Conservation (phyloP, 1,140 invertebrate species). For the Zaprionus kolodkinae region DNA sequence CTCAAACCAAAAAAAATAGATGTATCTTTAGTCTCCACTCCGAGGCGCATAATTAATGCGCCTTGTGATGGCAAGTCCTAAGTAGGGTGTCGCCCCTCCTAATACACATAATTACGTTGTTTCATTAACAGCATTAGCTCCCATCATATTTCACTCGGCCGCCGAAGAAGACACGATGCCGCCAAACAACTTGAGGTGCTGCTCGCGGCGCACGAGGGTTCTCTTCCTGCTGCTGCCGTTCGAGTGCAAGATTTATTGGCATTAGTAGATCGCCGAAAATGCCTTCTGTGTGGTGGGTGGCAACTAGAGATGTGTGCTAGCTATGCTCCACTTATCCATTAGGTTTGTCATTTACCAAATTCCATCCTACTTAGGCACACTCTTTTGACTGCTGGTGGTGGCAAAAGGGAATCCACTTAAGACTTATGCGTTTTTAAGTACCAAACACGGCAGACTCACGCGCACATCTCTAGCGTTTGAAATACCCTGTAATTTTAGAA, state of each 20-base stretch:
- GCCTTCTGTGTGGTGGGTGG: conserved; percentile 60
- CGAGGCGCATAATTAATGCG: conserved; percentile 73
- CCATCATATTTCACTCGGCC: conserved; percentile 75
- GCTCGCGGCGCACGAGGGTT: not conserved
- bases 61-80: conserved; percentile 49
- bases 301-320: conserved; percentile 51
- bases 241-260: conserved; percentile 69
- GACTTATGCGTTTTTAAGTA: conserved; percentile 11
- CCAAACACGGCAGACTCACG: conserved; percentile 23
- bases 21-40: conserved; percentile 30
- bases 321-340: not conserved
- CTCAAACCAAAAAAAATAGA: not conserved
- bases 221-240: conserved; percentile 13
- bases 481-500: conserved; percentile 6
- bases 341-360: not conserved
- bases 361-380: conserved; percentile 1
- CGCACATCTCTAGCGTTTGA: conserved; percentile 44
- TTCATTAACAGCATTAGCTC: conserved; percentile 81
- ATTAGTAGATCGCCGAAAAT: conserved; percentile 67
- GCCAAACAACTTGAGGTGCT: conserved; percentile 55
- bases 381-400: not conserved
- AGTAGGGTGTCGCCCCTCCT: conserved; percentile 73
- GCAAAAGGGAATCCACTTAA: not conserved
- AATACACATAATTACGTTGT: conserved; percentile 76
- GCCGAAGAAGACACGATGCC: conserved; percentile 39